Conservation (phyloP, 2,797 vertebrate genomes). For the Pseudochirops cupreus region DNA sequence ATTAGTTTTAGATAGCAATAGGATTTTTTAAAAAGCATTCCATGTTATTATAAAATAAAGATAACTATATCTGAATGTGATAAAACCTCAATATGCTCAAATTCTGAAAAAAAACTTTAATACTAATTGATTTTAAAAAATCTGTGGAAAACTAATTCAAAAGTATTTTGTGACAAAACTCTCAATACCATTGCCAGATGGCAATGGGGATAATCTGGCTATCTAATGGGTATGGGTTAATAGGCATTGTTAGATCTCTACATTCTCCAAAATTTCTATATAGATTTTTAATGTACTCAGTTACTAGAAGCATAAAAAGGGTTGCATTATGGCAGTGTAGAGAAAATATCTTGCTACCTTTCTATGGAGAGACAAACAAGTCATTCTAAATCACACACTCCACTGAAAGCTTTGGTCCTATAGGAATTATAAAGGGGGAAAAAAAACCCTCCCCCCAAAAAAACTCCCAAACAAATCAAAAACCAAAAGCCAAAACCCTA, state of each 20-base stretch:
- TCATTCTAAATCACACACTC: constrained; percentile 55
- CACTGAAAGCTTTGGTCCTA: constrained; percentile 47
- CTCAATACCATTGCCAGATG: neutral
- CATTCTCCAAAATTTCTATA: neutral
- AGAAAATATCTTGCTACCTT: constrained; percentile 22
- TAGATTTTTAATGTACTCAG: neutral
- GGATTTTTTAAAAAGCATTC: constrained; percentile 35
- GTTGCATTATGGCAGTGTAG: constrained; percentile 38
- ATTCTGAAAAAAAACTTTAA: neutral
- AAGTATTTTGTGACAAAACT: neutral
- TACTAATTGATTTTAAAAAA: neutral
- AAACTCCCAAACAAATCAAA: too few species aligned
- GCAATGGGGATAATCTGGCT: neutral
- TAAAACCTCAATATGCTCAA: neutral
- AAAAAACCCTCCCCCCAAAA: neutral
- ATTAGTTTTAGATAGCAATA: constrained; percentile 14
- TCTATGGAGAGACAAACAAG: constrained; percentile 36
- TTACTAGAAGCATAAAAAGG: constrained; percentile 22
- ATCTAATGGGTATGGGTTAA: neutral
- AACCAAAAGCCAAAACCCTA: neutral
- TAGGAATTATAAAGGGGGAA: constrained; percentile 51
- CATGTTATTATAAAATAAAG: constrained; percentile 41
- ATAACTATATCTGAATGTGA: constrained; percentile 4
- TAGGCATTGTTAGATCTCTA: neutral
- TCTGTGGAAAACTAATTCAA: neutral